Evolutionary conservation across 2,113 vertebrate genomes (phyloP).

Genomic region (Boulengeromyrus knoepffleri): DNA sequence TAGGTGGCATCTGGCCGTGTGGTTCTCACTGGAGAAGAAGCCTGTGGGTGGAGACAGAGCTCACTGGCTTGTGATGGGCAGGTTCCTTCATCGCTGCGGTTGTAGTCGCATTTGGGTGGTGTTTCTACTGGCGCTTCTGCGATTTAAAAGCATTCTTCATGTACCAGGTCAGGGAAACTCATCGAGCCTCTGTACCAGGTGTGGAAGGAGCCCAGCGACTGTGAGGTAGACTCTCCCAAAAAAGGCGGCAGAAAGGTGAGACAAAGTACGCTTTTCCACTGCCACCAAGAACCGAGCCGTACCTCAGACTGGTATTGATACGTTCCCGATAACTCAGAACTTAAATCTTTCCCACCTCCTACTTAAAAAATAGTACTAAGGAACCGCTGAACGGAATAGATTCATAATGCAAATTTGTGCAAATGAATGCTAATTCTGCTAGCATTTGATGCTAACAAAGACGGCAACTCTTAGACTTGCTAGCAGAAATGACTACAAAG

Average conservation of each 20-base stretch:
- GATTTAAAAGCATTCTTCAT: background rate
- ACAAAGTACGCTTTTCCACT: background rate
- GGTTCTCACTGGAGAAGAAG: background rate
- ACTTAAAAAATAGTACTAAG: background rate
- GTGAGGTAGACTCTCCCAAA: conserved; percentile 57
- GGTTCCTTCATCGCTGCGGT: background rate
- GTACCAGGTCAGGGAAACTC: conserved; percentile 71
- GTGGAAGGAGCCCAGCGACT: conserved; percentile 78
- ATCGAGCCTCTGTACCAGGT: conserved; percentile 81
- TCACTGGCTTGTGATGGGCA: background rate
- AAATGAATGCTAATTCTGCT: background rate
- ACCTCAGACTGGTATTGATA: background rate
- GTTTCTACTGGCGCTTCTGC: background rate
- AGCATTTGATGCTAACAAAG: background rate
- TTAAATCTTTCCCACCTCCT: background rate
- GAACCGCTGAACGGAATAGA: background rate
- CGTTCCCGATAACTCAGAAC: background rate
- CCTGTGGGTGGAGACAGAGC: background rate
- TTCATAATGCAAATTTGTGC: background rate
- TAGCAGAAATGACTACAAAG: background rate
- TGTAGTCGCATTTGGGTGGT: background rate
- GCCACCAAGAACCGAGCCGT: background rate
- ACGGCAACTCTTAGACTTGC: background rate
- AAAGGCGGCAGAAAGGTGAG: conserved; percentile 62
- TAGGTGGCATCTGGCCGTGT: background rate